Evolutionary conservation across 2,113 vertebrate species (phyloP).

Genomic region (Nycticebus coucang): DNA sequence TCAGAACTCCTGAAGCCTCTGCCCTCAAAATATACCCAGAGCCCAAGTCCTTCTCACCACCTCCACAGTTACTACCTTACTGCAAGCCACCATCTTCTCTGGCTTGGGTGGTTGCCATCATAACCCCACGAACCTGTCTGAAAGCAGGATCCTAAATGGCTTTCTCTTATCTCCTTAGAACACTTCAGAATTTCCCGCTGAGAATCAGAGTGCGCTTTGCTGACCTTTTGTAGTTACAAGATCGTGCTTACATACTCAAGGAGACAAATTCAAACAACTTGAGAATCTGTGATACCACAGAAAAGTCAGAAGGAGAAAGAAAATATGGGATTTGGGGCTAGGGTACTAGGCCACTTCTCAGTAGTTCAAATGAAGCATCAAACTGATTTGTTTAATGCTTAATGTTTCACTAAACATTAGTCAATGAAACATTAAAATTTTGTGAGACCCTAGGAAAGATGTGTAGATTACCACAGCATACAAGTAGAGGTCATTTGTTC

Average conservation of each 20-base stretch:
- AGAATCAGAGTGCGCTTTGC: not conserved
- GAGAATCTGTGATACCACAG: not conserved
- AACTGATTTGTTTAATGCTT: too few species aligned
- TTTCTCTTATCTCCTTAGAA: not conserved
- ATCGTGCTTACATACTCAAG: not conserved
- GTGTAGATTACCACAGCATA: not conserved
- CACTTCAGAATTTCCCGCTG: not conserved
- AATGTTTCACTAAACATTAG: too few species aligned
- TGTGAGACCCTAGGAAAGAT: not conserved
- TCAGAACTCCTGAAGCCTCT: not conserved
- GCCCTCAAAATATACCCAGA: not conserved
- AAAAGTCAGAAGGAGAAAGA: not conserved
- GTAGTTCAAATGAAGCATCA: not conserved
- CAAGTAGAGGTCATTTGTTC: not conserved
- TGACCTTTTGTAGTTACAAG: not conserved
- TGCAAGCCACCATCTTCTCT: not conserved
- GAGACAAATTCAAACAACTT: conserved; percentile 30
- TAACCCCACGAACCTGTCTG: not conserved
- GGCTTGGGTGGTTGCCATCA: not conserved
- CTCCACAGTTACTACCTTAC: not conserved
- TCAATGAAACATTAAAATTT: not conserved
- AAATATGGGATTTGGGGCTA: not conserved
- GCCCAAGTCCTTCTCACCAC: not conserved
- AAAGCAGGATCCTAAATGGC: not conserved
- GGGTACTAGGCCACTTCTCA: not conserved